Evolutionary conservation across 2,113 vertebrate species (phyloP), one percentile per base, ranked within the genome.

Genomic region (Neotoma lepida): DNA sequence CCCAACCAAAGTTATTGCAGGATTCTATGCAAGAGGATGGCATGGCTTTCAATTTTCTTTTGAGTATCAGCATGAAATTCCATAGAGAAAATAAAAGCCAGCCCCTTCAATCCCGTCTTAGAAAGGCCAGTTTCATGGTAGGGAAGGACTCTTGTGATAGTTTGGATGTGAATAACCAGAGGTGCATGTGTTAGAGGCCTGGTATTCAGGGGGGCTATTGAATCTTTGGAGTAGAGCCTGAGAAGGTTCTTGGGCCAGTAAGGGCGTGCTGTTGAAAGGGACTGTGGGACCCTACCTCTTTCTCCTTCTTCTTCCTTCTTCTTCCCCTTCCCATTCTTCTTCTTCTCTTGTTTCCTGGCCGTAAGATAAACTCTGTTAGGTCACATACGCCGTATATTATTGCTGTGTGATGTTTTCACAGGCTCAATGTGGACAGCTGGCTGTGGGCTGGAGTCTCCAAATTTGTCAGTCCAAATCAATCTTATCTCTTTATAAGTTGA

Each of bases 11-110:
- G 76, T 94, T 66, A 56, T n/a, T 73, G 49, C 4, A 66, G 39
- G 44, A 95, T 66, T 97, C 96, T 94, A 88, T 94, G 80, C 78
- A 90, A 77, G 63, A 44, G 30, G 77, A 76, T 89, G 56, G 64
- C 14, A 80, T 64, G 85, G 17, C 46, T 90, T 93, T 92, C 51
- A 61, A 6, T 82, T 81, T 94, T 94, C 84, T 93, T 91, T 94
- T 51, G 63, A 58, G 13, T 39, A 82, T 22, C 95, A 33, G 74
- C 70, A 91, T 95, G 44, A 89, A 89, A 94, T 82, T 73, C 8
- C 33, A 74, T 51, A 58, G 85, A 41, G 73, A 91, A 95, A 81
- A 76, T 81, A n/a, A 94, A 81, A 90, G 0, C 15, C 56, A 71
- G 30, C 20, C 20, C 24, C 20, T 88, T 84, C 35, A 46, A 70